Conservation (phyloP, 2,888 invertebrate genomes). For the Colletes collaris region DNA sequence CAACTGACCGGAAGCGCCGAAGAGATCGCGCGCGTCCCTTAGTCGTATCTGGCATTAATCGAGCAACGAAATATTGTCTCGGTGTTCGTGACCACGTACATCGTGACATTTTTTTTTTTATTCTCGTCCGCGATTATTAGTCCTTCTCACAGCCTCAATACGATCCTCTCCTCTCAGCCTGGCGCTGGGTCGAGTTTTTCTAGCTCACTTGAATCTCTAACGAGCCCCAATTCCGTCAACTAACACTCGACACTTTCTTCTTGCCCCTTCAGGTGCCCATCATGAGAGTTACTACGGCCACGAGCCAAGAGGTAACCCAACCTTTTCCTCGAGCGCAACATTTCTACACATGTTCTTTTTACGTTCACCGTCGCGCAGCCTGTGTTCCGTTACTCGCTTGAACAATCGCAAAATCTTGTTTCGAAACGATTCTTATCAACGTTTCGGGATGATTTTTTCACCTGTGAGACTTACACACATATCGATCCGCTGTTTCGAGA, state of each 20-base stretch:
- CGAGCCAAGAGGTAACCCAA: slow-evolving; percentile 89
- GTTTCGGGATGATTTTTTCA: neutral
- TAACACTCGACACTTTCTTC: slow-evolving; percentile 69
- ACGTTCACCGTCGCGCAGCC: slow-evolving; percentile 36
- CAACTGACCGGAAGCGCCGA: neutral
- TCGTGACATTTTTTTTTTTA: slow-evolving; percentile 16
- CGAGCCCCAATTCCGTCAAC: slow-evolving; percentile 62
- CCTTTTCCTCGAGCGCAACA: slow-evolving; percentile 62
- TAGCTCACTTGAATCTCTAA: slow-evolving; percentile 58
- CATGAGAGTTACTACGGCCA: slow-evolving; percentile 87
- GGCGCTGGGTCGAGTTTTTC: slow-evolving; percentile 40
- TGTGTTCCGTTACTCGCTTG: slow-evolving; percentile 47
- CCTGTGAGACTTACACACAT: neutral
- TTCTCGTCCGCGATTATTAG: slow-evolving; percentile 26
- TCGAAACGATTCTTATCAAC: neutral
- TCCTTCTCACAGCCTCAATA: slow-evolving; percentile 22
- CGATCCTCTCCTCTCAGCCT: slow-evolving; percentile 14
- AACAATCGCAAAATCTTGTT: neutral
- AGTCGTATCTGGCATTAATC: neutral
- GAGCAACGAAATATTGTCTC: slow-evolving; percentile 6
- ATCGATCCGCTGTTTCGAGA: neutral
- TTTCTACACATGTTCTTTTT: slow-evolving; percentile 24
- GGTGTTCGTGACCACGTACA: neutral
- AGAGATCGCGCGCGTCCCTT: neutral
- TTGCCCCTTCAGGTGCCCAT: slow-evolving; percentile 83